phyloP scores from a whole-genome alignment of 2,888 invertebrate species.

The Alentia gelatinosa region DNA sequence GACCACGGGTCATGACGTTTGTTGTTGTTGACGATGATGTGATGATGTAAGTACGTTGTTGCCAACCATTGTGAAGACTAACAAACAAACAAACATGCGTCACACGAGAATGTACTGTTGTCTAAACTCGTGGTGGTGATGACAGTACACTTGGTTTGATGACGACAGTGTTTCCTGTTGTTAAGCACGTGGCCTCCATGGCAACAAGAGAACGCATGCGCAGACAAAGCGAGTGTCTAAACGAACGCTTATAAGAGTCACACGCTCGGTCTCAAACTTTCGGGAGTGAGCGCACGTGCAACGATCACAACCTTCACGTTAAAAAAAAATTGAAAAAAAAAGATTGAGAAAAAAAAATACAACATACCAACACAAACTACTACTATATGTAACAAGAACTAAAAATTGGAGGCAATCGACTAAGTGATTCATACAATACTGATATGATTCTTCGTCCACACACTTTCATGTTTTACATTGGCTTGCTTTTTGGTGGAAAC shows the following conservation, averaged over 20 bases:
- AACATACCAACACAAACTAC: slow-evolving; percentile 24
- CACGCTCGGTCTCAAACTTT: neutral
- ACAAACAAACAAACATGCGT: slow-evolving; percentile 27
- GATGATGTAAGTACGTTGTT: neutral
- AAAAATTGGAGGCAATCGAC: slow-evolving; percentile 39
- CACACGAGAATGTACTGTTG: slow-evolving; percentile 32
- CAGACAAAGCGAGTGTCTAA: neutral
- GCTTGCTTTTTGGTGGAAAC: slow-evolving; percentile 53
- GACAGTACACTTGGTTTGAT: slow-evolving; percentile 34
- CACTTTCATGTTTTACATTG: slow-evolving; percentile 42
- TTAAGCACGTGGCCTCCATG: slow-evolving; percentile 25
- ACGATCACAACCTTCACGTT: slow-evolving; percentile 47
- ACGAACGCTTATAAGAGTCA: neutral
- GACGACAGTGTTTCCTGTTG: slow-evolving; percentile 41
- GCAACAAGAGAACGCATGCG: slow-evolving; percentile 2
- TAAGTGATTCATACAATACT: slow-evolving; percentile 36
- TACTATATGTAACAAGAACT: neutral
- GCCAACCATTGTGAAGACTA: neutral
- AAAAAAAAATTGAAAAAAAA: neutral
- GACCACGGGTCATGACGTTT: neutral
- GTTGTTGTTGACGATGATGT: neutral
- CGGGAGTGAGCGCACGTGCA: slow-evolving; percentile 26
- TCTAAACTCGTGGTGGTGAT: slow-evolving; percentile 40
- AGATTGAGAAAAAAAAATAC: neutral
- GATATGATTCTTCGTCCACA: slow-evolving; percentile 37